A percentile compares a stretch with the other conserved stretches of the same genome.
Conservation (phyloP, 2,797 vertebrate genomes). For the Coendou prehensilis region DNA sequence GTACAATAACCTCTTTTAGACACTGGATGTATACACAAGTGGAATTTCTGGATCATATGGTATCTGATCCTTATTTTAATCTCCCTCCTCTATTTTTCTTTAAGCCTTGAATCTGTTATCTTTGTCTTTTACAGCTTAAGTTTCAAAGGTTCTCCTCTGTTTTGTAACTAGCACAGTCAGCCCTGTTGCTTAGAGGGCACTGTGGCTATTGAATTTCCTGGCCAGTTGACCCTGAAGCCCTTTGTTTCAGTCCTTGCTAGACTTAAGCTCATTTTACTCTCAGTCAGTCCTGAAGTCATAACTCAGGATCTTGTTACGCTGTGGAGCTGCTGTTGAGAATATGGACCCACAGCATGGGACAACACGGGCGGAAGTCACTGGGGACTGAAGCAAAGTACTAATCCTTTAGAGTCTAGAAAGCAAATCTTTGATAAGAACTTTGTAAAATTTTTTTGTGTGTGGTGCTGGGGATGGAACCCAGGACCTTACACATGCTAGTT, state of each 20-base stretch:
- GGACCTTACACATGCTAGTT: background rate
- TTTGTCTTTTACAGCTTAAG: background rate
- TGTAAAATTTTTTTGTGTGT: background rate
- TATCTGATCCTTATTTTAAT: background rate
- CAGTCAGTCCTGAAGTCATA: background rate
- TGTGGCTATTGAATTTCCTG: background rate
- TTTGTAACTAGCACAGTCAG: slow-evolving; percentile 28
- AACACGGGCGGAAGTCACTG: background rate
- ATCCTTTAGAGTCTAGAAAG: background rate
- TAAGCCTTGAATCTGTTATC: background rate
- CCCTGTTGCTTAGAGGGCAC: background rate
- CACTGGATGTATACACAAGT: background rate
- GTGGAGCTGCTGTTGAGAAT: background rate
- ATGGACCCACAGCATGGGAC: background rate
- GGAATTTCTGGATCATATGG: background rate
- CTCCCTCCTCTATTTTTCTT: background rate
- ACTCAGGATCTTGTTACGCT: background rate
- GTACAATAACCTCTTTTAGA: background rate
- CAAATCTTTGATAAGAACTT: background rate
- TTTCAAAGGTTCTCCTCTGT: slow-evolving; percentile 52
- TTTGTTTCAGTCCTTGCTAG: slow-evolving; percentile 21
- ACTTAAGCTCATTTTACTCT: background rate
- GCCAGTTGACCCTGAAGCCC: background rate
- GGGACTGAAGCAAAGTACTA: background rate
- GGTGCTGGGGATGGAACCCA: background rate